A percentile compares a stretch with the other conserved stretches of the same genome.
Conservation (phyloP, 30 jellyfish, hydroid and myxozoan species). For the Aurelia aurita complex sp. Pacific region DNA sequence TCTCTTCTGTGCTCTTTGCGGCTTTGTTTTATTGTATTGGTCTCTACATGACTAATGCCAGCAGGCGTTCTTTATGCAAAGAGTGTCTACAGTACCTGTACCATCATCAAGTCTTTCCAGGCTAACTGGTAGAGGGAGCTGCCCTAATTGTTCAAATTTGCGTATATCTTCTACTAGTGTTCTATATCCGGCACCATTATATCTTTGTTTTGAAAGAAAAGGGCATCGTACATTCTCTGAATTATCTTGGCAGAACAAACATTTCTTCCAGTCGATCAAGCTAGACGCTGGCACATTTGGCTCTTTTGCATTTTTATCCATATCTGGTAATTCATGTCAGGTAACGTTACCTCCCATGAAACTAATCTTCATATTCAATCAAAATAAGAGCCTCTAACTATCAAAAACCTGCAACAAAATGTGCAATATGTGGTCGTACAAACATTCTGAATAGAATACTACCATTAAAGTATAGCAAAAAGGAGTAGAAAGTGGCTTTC, state of each 20-base stretch:
- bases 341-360: too few species aligned
- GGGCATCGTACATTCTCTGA: constrained; percentile 17
- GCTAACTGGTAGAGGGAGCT: constrained; percentile 14
- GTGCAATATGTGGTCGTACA: too few species aligned
- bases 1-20: constrained; percentile 28
- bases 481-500: too few species aligned
- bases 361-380: background rate
- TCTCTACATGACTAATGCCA: constrained; percentile 43
- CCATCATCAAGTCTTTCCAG: constrained; percentile 37
- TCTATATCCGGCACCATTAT: constrained; percentile 32
- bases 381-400: background rate
- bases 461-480: too few species aligned
- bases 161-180: constrained; percentile 24
- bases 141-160: constrained; percentile 28
- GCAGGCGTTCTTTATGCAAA: constrained; percentile 15
- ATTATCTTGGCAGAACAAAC: constrained; percentile 15
- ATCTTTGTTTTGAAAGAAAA: constrained; percentile 25
- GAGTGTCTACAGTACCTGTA: constrained; percentile 16
- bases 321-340: constrained; percentile 4
- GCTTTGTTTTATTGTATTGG: constrained; percentile 35
- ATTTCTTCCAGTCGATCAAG: constrained; percentile 25
- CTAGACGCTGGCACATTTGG: background rate
- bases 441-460: too few species aligned
- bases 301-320: constrained; percentile 10
- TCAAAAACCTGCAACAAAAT: too few species aligned